Base-by-base conservation (phyloP, 2,888 invertebrate species). In the Phorcus lineatus region DNA sequence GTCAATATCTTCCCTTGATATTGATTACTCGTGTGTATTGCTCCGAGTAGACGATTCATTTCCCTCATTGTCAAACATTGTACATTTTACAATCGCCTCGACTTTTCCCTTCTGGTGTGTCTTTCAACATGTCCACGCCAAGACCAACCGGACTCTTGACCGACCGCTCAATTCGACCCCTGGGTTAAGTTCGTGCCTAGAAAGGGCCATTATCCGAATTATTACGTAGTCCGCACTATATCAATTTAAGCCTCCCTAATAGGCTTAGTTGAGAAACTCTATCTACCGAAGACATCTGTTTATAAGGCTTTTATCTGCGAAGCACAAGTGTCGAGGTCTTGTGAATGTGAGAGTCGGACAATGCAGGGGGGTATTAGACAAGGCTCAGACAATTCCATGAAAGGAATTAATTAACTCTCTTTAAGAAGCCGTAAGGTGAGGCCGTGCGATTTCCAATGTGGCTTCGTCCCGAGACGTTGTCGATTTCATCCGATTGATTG, bases 231-330 rank as follows among this genome's bases (percentile, higher is more conserved):
- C 9, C 17, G 24, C 76, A 76, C 76, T 55, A 28, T 55, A 76
- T 76, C 55, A 76, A 76, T 76, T 76, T 55, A 54, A 55, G 53
- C 52, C 76, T 2, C 13, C 31, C 76, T 53, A 75, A 76, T 53
- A 76, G 54, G 31, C 36, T 55, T 53, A 76, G 31, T 55, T 55
- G 3, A 28, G 76, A 28, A 76, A 76, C 17, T 76, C 76, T 76
- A 76, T 76, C 76, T 76, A 55, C 76, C 76, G 31, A 76, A 55
- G 76, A 76, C 76, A 76, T 76, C 76, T 76, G 76, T 76, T 76
- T 76, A 53, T 31, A 36, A 54, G 36, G 76, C 55, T 31, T 76
- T 76, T 76, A 76, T 76, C 76, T 24, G 24, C 55, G 7, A 22
- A 55, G 28, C 54, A 31, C 55, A 53, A 55, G 28, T 76, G 76